A percentile compares a stretch with the other conserved stretches of the same genome.
These are phyloP conservation scores for Pterostichus madidus DNA, from an alignment of 2,888 invertebrate species.

Conservation along the genomic window DNA sequence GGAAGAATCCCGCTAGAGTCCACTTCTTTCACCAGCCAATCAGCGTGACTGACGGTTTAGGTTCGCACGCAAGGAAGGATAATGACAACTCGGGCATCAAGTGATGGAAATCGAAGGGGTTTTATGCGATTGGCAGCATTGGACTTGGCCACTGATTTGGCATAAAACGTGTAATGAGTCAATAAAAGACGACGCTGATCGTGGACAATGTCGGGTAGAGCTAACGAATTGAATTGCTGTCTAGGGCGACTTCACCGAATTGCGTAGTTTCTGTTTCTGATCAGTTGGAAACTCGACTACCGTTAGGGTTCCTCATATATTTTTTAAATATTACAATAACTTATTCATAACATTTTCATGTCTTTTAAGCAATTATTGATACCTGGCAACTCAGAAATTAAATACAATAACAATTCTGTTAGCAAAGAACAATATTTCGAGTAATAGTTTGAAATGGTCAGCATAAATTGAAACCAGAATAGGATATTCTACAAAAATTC, in stretches of 20 bases:
- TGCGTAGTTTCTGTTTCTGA: not conserved
- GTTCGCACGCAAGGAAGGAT: slow-evolving; percentile 1
- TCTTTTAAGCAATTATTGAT: no score
- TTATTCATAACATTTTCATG: no score
- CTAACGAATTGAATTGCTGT: slow-evolving; percentile 18
- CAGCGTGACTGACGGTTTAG: slow-evolving; percentile 1
- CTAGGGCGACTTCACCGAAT: not conserved
- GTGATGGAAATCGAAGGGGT: slow-evolving; percentile 16
- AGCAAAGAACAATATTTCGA: no score
- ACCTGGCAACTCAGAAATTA: no score
- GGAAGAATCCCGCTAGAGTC: not conserved
- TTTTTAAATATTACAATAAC: no score
- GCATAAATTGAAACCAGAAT: no score
- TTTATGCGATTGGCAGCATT: slow-evolving; percentile 12
- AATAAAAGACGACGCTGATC: slow-evolving; percentile 25
- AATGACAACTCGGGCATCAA: not conserved
- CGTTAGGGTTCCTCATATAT: no score
- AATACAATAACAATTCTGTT: no score
- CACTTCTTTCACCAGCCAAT: not conserved
- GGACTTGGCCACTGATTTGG: slow-evolving; percentile 34
- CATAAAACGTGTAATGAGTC: slow-evolving; percentile 46
- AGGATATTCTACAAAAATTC: no score
- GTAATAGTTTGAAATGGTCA: no score
- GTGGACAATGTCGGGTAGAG: not conserved
- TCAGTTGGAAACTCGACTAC: not conserved